phyloP scores from a whole-genome alignment of 2,797 vertebrate genomes.

The Danio aesculapii region DNA sequence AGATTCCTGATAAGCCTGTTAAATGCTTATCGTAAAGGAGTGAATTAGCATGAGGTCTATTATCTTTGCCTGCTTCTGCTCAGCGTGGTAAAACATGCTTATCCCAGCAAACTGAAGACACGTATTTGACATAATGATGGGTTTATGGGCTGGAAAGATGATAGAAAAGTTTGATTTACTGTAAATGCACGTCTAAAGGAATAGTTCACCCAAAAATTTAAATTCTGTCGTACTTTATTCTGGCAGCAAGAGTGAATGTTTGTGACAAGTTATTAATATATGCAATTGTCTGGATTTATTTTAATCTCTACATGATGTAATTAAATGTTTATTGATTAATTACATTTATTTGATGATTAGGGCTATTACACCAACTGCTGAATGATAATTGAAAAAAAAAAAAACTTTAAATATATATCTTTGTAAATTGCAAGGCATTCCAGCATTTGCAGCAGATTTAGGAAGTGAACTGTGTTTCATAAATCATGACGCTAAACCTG shows the following conservation, averaged over 20 bases:
- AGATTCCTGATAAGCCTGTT: constrained; percentile 78
- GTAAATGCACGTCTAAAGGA: too few species aligned
- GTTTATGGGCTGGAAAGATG: constrained; percentile 21
- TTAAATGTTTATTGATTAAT: not conserved
- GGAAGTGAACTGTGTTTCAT: constrained; percentile 19
- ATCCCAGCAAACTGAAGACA: constrained; percentile 62
- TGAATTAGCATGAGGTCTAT: constrained; percentile 64
- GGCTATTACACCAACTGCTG: not conserved
- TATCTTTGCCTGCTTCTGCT: constrained; percentile 77
- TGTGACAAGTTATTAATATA: not conserved
- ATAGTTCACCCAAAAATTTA: too few species aligned
- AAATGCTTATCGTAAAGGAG: constrained; percentile 76
- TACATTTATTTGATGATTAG: not conserved
- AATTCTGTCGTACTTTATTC: not conserved
- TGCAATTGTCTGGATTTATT: not conserved
- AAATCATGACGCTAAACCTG: constrained; percentile 11
- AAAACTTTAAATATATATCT: not conserved
- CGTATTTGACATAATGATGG: constrained; percentile 21
- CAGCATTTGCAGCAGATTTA: constrained; percentile 13
- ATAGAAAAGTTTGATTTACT: not conserved
- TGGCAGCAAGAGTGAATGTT: not conserved
- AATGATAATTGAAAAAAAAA: not conserved
- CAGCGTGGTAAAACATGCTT: constrained; percentile 52
- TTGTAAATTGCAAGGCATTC: not conserved
- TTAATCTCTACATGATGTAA: not conserved